Conservation (phyloP, 2,113 vertebrate genomes). For the Pteruthius melanotis region DNA sequence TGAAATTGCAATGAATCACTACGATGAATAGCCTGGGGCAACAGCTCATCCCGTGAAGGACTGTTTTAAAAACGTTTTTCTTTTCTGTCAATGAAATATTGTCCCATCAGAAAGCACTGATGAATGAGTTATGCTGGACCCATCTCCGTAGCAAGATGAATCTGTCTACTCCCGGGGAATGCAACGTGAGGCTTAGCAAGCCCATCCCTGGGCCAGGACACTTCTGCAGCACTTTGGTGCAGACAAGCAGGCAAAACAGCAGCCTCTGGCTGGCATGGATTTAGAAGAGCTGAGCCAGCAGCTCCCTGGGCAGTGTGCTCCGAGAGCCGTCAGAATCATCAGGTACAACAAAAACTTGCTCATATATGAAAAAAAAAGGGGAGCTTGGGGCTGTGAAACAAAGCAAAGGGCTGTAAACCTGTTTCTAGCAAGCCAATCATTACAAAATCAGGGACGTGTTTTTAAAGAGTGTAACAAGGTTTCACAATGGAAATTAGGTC, state of each 20-base stretch:
- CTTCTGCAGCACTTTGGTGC: background rate
- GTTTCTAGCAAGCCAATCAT: background rate
- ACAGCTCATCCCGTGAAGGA: background rate
- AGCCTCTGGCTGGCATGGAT: rapidly evolving
- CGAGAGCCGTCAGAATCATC: background rate
- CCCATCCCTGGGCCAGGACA: background rate
- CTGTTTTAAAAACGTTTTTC: background rate
- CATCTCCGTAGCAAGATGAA: background rate
- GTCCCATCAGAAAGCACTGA: background rate
- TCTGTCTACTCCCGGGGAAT: background rate
- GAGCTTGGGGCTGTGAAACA: background rate
- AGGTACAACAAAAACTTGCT: background rate
- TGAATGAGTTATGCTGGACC: background rate
- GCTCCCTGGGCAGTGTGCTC: background rate
- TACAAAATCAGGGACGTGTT: background rate
- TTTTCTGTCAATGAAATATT: background rate
- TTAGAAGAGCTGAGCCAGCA: background rate
- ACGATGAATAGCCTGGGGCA: background rate
- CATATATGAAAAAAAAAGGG: rapidly evolving
- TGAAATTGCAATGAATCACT: background rate
- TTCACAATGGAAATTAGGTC: background rate
- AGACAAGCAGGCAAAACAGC: background rate
- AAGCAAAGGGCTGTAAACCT: background rate
- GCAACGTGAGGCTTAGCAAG: rapidly evolving
- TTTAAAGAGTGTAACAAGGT: background rate